Evolutionary conservation across 1,140 invertebrate genomes (phyloP).

Genomic region (Heliconius himera): DNA sequence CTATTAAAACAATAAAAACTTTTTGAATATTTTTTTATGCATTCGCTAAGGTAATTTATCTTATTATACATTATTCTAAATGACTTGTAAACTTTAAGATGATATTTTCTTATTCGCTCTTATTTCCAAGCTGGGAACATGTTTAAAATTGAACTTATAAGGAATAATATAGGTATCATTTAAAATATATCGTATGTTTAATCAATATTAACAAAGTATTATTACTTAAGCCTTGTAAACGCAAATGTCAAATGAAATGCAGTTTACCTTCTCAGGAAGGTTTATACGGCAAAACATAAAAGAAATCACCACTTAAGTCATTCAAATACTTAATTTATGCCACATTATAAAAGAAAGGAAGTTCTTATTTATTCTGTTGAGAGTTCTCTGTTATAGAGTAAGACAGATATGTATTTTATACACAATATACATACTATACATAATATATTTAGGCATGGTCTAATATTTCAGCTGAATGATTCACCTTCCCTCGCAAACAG

Average conservation of each 20-base stretch:
- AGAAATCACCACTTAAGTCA: constrained; percentile 9
- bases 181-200: neutral
- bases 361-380: neutral
- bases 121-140: neutral
- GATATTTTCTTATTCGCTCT: neutral
- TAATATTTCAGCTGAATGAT: constrained; percentile 41
- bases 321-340: constrained; percentile 22
- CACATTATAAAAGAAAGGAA: neutral
- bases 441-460: neutral
- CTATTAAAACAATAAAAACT: neutral
- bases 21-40: neutral
- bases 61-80: neutral
- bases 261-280: constrained; percentile 35
- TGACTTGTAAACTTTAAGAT: neutral
- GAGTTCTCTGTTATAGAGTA: neutral
- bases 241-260: constrained; percentile 38
- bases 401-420: neutral
- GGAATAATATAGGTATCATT: neutral
- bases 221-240: constrained; percentile 29
- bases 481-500: constrained; percentile 43
- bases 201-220: constrained; percentile 29
- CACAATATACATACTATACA: neutral
- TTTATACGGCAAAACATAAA: constrained; percentile 19
- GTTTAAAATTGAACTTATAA: neutral
- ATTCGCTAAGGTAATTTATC: neutral